A percentile compares a stretch with the other conserved stretches of the same genome.
Conservation (phyloP, 53 echinoderm and acorn worm species). For the Hippasteria phrygiana region DNA sequence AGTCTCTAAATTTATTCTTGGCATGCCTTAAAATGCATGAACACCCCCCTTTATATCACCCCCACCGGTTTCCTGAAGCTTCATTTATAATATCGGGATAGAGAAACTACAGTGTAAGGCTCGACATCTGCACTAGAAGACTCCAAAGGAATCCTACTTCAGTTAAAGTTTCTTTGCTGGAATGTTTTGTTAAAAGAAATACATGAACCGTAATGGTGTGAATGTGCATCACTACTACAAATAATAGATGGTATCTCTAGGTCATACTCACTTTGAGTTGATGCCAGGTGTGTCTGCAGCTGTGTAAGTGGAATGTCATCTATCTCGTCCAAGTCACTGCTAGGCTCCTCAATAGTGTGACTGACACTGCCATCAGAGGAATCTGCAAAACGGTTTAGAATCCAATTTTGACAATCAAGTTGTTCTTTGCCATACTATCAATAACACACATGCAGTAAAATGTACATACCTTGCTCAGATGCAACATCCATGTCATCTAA, state of each 20-base stretch:
- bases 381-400: not conserved
- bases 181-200: not conserved
- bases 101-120: not conserved
- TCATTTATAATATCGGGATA: no score
- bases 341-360: not conserved
- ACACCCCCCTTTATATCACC: no score
- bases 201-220: not conserved
- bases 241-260: no score
- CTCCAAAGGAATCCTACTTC: not conserved
- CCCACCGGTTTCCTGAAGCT: no score
- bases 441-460: not conserved
- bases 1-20: no score
- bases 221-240: not conserved
- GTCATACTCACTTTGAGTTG: slow-evolving; percentile 2
- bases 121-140: not conserved
- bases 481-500: not conserved
- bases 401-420: not conserved
- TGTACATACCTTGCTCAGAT: not conserved
- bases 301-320: not conserved
- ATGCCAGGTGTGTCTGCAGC: not conserved
- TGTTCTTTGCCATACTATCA: slow-evolving; percentile 1
- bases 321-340: slow-evolving; percentile 6
- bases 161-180: no score
- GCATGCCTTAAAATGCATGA: no score
- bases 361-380: not conserved